phyloP scores from a whole-genome alignment of 1,140 invertebrate species.

The Diplogasteroides magnus region DNA sequence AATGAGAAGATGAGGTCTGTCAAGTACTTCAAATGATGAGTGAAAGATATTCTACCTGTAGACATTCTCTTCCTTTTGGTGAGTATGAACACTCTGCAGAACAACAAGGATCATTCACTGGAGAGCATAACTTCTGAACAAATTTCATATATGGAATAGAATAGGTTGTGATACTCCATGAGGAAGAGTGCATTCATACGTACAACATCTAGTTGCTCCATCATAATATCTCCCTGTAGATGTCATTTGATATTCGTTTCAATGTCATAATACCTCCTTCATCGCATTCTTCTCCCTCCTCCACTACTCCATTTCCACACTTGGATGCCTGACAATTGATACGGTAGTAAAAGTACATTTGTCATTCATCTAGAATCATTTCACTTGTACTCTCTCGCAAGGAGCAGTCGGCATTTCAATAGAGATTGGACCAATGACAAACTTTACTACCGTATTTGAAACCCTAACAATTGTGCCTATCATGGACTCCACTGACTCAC shows the following conservation, averaged over 20 bases:
- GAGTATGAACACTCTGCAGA: conserved; percentile 11
- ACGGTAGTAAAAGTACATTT: too few relatives aligned
- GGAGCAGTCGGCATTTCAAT: too few relatives aligned
- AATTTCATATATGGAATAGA: neutral
- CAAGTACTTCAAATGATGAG: conserved; percentile 12
- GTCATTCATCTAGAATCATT: neutral
- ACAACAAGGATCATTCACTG: conserved; percentile 18
- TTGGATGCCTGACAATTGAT: conserved; percentile 16
- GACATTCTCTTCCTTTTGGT: conserved; percentile 8
- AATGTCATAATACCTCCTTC: conserved; percentile 10
- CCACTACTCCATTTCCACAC: conserved; percentile 27
- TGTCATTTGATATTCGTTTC: neutral
- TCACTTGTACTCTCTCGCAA: neutral
- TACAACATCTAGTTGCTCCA: conserved; percentile 1
- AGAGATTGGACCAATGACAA: too few relatives aligned
- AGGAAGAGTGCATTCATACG: neutral
- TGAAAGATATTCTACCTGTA: conserved; percentile 2
- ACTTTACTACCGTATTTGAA: too few relatives aligned
- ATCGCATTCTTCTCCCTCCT: conserved; percentile 28
- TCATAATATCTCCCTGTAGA: conserved; percentile 7
- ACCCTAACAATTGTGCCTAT: neutral
- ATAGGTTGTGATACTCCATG: neutral
- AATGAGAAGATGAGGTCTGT: conserved; percentile 1
- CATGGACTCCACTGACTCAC: neutral
- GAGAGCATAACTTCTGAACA: conserved; percentile 8